A percentile compares a stretch with the other conserved stretches of the same genome.
phyloP scores from a whole-genome alignment of 2,888 invertebrate genomes.

The Bimastos eiseni region DNA sequence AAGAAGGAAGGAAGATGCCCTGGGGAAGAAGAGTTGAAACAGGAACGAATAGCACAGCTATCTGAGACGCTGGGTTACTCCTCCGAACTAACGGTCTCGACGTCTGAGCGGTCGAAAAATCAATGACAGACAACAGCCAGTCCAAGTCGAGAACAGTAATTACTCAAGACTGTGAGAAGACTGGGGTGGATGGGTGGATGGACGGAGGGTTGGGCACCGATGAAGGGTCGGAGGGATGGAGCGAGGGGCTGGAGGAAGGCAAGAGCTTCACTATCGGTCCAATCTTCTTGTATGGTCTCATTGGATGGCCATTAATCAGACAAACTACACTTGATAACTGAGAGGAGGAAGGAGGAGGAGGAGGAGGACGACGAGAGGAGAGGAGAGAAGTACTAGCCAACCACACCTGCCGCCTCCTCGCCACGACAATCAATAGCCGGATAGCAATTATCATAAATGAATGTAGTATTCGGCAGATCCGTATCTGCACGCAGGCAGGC shows the following conservation, averaged over 20 bases:
- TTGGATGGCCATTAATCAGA: constrained; percentile 6
- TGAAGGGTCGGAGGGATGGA: too few species aligned
- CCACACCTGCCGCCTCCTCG: not conserved
- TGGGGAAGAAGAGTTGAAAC: not conserved
- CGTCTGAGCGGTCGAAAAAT: not conserved
- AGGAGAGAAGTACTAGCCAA: not conserved
- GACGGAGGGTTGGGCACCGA: not conserved
- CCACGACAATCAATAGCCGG: constrained; percentile 5
- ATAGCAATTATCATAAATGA: constrained; percentile 6
- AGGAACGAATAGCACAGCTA: not conserved
- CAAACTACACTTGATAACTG: constrained; percentile 13
- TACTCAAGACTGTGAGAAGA: not conserved
- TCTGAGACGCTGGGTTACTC: too few species aligned
- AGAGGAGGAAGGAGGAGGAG: too few species aligned
- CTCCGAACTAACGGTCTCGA: not conserved
- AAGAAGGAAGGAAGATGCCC: not conserved
- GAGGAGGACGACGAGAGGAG: too few species aligned
- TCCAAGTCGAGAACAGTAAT: not conserved
- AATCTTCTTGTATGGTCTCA: not conserved
- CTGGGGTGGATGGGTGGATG: not conserved
- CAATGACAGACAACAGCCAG: not conserved
- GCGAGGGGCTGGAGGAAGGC: not conserved
- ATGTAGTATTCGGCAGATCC: not conserved
- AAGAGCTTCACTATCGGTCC: not conserved
- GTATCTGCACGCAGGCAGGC: not conserved